These are phyloP conservation scores for Brachionus plicatilis DNA, from an alignment of 1,140 invertebrate genomes.

Conservation along the genomic window DNA sequence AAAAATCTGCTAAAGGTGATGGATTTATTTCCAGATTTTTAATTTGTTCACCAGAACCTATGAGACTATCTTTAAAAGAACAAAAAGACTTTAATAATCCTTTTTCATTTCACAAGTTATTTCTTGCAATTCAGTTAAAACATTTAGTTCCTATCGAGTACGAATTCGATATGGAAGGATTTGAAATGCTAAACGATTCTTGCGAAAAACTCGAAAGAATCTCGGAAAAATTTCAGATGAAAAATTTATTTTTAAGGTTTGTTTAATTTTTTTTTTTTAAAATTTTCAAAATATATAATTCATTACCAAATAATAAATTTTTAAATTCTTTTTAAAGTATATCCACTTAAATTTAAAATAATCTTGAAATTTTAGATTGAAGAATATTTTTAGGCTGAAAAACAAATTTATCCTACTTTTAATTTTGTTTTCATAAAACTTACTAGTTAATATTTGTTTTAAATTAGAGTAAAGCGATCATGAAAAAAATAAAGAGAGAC, in stretches of 20 bases:
- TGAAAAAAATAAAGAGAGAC: neutral
- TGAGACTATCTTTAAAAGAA: neutral
- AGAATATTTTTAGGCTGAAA: neutral
- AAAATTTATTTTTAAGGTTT: neutral
- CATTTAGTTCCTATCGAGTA: neutral
- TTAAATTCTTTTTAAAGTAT: neutral
- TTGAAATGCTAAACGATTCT: neutral
- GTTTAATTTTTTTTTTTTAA: neutral
- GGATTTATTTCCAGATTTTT: conserved; percentile 1
- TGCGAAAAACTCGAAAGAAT: neutral
- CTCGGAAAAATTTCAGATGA: neutral
- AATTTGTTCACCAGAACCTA: neutral
- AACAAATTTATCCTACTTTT: neutral
- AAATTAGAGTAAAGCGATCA: neutral
- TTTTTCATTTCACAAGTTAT: neutral
- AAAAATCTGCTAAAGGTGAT: neutral
- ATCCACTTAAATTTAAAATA: neutral
- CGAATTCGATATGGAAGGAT: neutral
- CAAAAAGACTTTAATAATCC: too few relatives aligned
- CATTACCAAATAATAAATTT: neutral
- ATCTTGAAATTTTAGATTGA: neutral
- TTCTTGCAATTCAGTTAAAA: neutral
- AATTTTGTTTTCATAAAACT: neutral
- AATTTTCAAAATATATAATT: neutral
- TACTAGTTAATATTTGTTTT: neutral